A percentile compares a stretch with the other conserved stretches of the same genome.
These are phyloP conservation scores for Lepus oiostolus DNA, from an alignment of 2,797 vertebrate species.

Conservation along the genomic window DNA sequence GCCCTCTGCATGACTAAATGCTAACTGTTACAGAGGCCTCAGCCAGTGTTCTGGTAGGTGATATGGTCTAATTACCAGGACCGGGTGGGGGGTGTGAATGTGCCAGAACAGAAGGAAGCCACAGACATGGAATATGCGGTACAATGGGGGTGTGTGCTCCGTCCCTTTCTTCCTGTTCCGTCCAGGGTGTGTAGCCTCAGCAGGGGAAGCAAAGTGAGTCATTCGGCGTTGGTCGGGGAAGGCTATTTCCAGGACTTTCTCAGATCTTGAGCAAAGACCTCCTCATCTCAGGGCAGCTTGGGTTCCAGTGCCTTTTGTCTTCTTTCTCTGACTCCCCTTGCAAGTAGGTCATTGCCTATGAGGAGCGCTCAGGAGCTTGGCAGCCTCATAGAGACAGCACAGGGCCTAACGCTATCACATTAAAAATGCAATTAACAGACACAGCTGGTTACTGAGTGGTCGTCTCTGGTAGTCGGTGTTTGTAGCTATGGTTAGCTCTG, in stretches of 20 bases:
- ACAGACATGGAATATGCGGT: neutral
- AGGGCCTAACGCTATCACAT: neutral
- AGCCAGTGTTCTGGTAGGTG: conserved; percentile 18
- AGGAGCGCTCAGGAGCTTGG: conserved; percentile 34
- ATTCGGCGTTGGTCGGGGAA: neutral
- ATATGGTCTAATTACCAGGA: conserved; percentile 35
- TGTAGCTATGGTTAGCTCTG: conserved; percentile 45
- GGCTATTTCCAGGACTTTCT: conserved; percentile 47
- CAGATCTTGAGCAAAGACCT: neutral
- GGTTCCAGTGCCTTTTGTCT: conserved; percentile 57
- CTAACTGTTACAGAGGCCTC: neutral
- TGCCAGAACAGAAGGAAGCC: neutral
- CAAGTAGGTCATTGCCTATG: conserved; percentile 54
- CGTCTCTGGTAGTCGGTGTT: neutral
- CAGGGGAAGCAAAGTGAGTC: conserved; percentile 65
- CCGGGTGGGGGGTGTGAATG: conserved; percentile 42
- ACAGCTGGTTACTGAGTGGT: conserved; percentile 50
- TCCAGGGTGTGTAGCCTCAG: conserved; percentile 49
- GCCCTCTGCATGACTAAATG: neutral
- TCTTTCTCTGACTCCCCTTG: conserved; percentile 40
- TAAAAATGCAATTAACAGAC: conserved; percentile 6
- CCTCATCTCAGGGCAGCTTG: conserved; percentile 28
- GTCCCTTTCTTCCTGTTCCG: conserved; percentile 28
- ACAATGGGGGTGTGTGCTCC: conserved; percentile 13
- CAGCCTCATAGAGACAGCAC: neutral